phyloP scores from a whole-genome alignment of 2,113 vertebrate species.

The Ctenomys sociabilis region DNA sequence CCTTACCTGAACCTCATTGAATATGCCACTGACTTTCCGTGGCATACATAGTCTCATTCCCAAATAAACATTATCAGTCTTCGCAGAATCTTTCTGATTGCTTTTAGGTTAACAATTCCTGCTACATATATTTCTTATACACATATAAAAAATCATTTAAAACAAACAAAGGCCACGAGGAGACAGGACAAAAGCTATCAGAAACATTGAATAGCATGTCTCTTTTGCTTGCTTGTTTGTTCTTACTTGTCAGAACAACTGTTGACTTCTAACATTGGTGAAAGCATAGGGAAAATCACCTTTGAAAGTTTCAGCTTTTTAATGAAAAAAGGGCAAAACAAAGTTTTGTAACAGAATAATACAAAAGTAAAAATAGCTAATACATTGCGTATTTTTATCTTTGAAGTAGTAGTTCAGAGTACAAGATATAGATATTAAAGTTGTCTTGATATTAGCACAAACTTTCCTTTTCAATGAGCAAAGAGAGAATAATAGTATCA shows the following conservation, averaged over 20 bases:
- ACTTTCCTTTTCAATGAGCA: not conserved
- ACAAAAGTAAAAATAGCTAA: not conserved
- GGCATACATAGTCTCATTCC: not conserved
- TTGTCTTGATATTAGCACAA: not conserved
- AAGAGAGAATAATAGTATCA: not conserved
- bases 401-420: not conserved
- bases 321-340: not conserved
- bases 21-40: too few species aligned
- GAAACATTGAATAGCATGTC: not conserved
- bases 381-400: not conserved
- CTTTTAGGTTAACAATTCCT: not conserved
- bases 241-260: not conserved
- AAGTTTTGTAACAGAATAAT: not conserved
- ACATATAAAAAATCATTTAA: not conserved
- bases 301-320: constrained; percentile 8
- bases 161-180: not conserved
- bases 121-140: not conserved
- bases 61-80: not conserved
- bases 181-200: not conserved
- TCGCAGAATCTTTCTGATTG: not conserved
- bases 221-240: not conserved
- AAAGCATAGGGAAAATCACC: not conserved
- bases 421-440: not conserved
- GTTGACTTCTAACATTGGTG: not conserved
- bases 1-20: not conserved